phyloP scores from a whole-genome alignment of 2,113 vertebrate genomes.

The Eonycteris spelaea region DNA sequence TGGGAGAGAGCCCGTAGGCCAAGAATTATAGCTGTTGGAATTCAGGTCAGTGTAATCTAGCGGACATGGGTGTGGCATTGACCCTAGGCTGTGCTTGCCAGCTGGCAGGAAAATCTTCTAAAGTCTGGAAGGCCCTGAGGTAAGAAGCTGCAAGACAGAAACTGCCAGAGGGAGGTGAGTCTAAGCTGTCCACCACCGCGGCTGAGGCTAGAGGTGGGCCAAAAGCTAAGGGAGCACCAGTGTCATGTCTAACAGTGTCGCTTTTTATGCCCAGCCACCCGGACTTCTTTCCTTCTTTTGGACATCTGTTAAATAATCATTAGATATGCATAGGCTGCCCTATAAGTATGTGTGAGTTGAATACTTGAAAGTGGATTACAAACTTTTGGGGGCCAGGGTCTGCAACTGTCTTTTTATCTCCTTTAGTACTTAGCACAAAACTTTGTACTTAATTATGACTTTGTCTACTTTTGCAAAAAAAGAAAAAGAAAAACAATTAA shows the following conservation, averaged over 20 bases:
- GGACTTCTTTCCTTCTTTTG: not conserved
- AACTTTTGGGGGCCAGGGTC: not conserved
- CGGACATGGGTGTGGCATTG: not conserved
- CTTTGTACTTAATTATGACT: not conserved
- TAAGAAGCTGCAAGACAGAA: not conserved
- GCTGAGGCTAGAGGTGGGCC: not conserved
- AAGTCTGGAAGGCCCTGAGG: not conserved
- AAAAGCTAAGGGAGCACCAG: not conserved
- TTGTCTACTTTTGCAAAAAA: not conserved
- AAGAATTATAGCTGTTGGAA: not conserved
- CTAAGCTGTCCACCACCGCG: not conserved
- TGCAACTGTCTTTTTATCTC: not conserved
- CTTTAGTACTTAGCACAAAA: not conserved
- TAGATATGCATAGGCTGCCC: not conserved
- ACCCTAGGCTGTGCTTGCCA: not conserved
- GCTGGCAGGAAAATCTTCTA: not conserved
- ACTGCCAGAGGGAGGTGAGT: not conserved
- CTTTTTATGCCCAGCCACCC: not conserved
- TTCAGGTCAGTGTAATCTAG: not conserved
- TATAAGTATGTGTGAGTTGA: not conserved
- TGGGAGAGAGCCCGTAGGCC: not conserved
- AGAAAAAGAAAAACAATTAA: not conserved
- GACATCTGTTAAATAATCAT: not conserved
- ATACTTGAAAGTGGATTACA: not conserved
- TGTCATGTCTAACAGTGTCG: rapidly evolving